phyloP scores from a whole-genome alignment of 2,797 vertebrate species.

The Macrochelys suwanniensis region DNA sequence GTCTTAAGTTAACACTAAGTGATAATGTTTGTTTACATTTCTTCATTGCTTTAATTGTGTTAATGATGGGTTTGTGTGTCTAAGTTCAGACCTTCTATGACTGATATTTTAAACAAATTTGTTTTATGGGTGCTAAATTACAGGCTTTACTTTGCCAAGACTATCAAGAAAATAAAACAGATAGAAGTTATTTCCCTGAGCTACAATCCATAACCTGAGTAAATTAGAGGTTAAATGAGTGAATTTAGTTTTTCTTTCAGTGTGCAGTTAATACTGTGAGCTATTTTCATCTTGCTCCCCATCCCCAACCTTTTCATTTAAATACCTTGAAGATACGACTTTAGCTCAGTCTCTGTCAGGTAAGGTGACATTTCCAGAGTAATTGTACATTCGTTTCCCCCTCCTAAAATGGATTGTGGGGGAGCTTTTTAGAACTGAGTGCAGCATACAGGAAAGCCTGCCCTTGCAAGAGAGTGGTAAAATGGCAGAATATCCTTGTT shows the following conservation, averaged over 20 bases:
- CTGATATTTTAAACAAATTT: slow-evolving; percentile 39
- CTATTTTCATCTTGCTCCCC: fast-evolving
- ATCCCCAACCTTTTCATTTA: neutral
- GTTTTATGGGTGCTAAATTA: slow-evolving; percentile 33
- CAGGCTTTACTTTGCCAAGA: neutral
- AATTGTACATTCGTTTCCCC: neutral
- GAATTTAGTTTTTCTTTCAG: neutral
- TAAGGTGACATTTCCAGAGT: neutral
- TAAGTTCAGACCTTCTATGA: slow-evolving; percentile 9
- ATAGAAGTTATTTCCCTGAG: slow-evolving; percentile 21
- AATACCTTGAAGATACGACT: neutral
- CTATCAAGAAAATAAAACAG: slow-evolving; percentile 31
- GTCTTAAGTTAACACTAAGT: slow-evolving; percentile 13
- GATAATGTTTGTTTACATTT: slow-evolving; percentile 13
- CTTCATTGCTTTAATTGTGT: slow-evolving; percentile 17
- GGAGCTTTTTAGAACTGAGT: neutral
- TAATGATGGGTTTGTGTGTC: slow-evolving; percentile 22
- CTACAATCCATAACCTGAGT: neutral
- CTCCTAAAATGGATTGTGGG: neutral
- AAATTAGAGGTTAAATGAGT: slow-evolving; percentile 1
- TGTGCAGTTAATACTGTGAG: neutral
- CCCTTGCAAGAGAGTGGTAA: neutral
- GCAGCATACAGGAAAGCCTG: neutral
- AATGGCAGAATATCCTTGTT: neutral
- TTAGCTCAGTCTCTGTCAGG: neutral